Evolutionary conservation across 2,797 vertebrate species (phyloP).

Genomic region (Clarias pachynema): DNA sequence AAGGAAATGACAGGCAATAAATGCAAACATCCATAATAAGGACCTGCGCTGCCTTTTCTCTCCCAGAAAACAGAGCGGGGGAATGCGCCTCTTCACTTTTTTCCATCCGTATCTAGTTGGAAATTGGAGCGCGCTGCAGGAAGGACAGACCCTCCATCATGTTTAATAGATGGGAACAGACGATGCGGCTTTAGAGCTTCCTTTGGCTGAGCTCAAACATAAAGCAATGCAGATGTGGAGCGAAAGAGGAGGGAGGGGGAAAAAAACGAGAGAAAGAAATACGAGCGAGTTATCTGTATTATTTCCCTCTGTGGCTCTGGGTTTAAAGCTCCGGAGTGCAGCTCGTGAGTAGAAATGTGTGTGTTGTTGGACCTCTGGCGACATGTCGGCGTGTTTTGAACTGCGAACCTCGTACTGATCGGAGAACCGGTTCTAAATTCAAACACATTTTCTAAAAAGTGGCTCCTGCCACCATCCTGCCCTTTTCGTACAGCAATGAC

Average conservation of each 20-base stretch:
- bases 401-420: background rate
- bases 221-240: slow-evolving; percentile 35
- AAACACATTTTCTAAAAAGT: background rate
- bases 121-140: slow-evolving; percentile 23
- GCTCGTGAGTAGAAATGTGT: background rate
- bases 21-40: slow-evolving; percentile 31
- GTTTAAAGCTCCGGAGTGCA: background rate
- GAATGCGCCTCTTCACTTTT: slow-evolving; percentile 24
- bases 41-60: slow-evolving; percentile 11
- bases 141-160: slow-evolving; percentile 41
- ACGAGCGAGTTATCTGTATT: slow-evolving; percentile 21
- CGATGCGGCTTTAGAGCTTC: slow-evolving; percentile 31
- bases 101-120: slow-evolving; percentile 36
- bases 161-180: slow-evolving; percentile 46
- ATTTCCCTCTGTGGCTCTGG: slow-evolving; percentile 13
- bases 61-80: background rate
- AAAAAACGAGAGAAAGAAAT: background rate
- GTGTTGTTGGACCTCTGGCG: background rate
- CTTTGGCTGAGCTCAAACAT: slow-evolving; percentile 24
- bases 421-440: background rate
- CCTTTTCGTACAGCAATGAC: background rate
- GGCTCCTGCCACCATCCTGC: background rate
- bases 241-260: background rate
- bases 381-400: background rate
- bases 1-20: slow-evolving; percentile 37